phyloP scores from a whole-genome alignment of 2,113 vertebrate species.

The Thunnus thynnus region DNA sequence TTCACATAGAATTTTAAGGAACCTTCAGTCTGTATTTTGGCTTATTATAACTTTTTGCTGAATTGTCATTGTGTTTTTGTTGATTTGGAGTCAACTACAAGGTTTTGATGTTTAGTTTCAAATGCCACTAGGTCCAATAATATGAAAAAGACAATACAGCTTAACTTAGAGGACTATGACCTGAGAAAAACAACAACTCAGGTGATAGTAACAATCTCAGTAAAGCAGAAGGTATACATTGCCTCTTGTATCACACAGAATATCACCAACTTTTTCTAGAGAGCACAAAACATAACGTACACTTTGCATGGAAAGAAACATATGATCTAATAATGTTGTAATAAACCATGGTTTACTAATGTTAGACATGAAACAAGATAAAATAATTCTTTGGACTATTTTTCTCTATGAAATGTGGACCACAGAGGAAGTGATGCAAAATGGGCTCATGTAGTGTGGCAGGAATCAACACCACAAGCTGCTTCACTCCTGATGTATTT shows the following conservation, averaged over 20 bases:
- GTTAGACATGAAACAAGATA: neutral
- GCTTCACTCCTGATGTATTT: constrained; percentile 14
- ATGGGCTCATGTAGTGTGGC: neutral
- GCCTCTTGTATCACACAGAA: too few relatives aligned
- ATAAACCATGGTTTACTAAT: neutral
- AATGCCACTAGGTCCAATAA: neutral
- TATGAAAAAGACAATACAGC: neutral
- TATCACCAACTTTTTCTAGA: too few relatives aligned
- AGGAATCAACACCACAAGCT: constrained; percentile 2
- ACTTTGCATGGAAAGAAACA: neutral
- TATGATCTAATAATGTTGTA: neutral
- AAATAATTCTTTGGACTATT: neutral
- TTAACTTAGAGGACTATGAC: neutral
- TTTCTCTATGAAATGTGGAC: neutral
- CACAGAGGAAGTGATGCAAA: constrained; percentile 5
- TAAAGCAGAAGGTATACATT: too few relatives aligned
- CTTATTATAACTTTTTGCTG: too few relatives aligned
- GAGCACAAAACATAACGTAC: neutral
- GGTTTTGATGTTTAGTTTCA: neutral
- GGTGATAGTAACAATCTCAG: too few relatives aligned
- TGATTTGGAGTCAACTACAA: too few relatives aligned
- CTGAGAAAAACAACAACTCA: neutral
- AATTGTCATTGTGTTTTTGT: too few relatives aligned
- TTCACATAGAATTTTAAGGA: too few relatives aligned
- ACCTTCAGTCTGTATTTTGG: too few relatives aligned